Evolutionary conservation across 2,113 vertebrate species (phyloP), one percentile per base, ranked within the genome.

Genomic region (Aspiorhynchus laticeps): DNA sequence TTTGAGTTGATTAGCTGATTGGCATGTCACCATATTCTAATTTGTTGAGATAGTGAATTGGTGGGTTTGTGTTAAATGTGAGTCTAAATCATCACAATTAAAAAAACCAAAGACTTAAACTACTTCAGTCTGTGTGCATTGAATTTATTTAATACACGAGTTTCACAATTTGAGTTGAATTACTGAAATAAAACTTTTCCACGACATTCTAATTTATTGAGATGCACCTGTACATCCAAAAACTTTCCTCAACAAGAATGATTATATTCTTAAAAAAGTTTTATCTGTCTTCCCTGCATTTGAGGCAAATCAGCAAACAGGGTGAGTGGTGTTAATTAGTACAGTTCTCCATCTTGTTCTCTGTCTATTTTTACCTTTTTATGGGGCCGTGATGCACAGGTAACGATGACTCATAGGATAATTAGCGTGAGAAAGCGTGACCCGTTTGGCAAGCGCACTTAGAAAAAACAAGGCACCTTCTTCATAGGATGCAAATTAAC

Each of bases 351-450:
- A 63, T 85, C 48, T 75, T 17, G 31, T 31, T 28, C 43, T n/a
- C 9, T 71, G 31, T 26, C 53, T 59, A 77, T 91, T 90, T 79
- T 89, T 61, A 80, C 75, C 81, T 83, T 79, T 86, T 85, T 53
- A 75, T 84, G 12, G 14, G 21, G 65, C 24, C 15, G 71, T 36
- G 53, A 33, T 51, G 61, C 65, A 31, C 87, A 79, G 63, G 71
- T 76, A 90, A 89, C n/a, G 10, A 65, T 91, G 90, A 91, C 85
- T 92, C 90, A 91, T 87, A 85, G 67, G 41, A 69, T 85, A 90
- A 90, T 93, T 92, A 90, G 15, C 26, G 28, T 75, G 17, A 91
- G 88, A 81, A 89, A 90, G 78, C 36, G 63, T 86, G 80, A 87
- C 43, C 78, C n/a, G 33, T 84, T 74, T 69, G 81, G 86, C 86